A percentile compares a stretch with the other conserved stretches of the same genome.
Evolutionary conservation across 2,113 vertebrate genomes (phyloP).

Genomic region (Anseranas semipalmata): DNA sequence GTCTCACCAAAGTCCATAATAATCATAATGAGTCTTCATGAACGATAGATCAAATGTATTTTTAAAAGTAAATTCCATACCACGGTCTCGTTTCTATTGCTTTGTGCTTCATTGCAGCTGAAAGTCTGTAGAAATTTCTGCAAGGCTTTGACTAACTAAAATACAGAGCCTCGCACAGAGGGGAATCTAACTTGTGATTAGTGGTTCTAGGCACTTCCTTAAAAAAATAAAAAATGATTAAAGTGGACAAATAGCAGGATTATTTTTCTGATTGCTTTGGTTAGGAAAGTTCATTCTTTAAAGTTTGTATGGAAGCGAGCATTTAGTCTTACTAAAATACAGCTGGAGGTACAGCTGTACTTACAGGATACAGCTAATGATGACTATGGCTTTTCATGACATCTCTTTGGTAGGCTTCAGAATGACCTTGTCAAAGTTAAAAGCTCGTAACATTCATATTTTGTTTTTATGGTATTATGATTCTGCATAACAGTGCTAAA

Average conservation of each 20-base stretch:
- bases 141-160: not conserved
- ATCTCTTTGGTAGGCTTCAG: conserved; percentile 66
- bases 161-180: not conserved
- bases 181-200: not conserved
- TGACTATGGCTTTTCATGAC: conserved; percentile 63
- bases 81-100: not conserved
- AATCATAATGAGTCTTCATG: not conserved
- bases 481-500: conserved; percentile 82
- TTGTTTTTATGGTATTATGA: conserved; percentile 76
- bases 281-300: not conserved
- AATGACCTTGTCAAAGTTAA: conserved; percentile 84
- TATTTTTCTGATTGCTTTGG: not conserved
- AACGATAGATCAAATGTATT: not conserved
- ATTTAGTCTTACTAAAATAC: not conserved
- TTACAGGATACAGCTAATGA: conserved; percentile 65
- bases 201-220: not conserved
- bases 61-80: not conserved
- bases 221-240: not conserved
- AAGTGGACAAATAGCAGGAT: not conserved
- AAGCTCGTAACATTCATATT: conserved; percentile 80
- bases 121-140: not conserved
- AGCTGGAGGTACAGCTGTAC: conserved; percentile 38
- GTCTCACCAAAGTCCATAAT: not conserved
- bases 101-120: not conserved
- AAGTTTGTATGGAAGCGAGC: not conserved